Evolutionary conservation across 2,797 vertebrate genomes (phyloP).

Genomic region (Loriculus beryllinus): DNA sequence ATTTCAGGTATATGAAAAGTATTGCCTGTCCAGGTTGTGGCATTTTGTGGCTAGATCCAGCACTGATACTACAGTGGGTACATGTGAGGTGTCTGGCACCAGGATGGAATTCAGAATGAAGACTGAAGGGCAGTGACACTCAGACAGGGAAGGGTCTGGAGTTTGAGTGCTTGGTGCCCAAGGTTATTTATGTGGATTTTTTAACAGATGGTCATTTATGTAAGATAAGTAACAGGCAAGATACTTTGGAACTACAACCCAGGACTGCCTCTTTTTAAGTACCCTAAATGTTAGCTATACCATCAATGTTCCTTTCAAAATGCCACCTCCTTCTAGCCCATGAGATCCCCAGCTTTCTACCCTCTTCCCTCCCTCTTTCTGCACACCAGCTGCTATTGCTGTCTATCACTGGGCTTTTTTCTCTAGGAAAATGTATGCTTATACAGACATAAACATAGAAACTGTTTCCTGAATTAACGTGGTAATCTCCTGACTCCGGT

Average conservation of each 20-base stretch:
- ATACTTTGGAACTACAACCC: background rate
- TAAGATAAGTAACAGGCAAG: background rate
- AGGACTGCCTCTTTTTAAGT: background rate
- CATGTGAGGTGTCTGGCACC: background rate
- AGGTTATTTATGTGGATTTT: background rate
- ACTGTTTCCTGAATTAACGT: background rate
- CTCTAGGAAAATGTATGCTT: background rate
- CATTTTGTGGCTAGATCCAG: background rate
- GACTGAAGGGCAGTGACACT: background rate
- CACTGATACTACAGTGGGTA: background rate
- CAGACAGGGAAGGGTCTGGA: background rate
- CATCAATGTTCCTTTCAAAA: background rate
- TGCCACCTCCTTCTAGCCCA: background rate
- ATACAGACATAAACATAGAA: background rate
- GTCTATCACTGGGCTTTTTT: background rate
- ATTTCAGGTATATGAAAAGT: background rate
- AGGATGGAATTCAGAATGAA: background rate
- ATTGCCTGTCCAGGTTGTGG: background rate
- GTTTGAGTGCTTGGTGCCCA: background rate
- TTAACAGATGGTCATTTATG: constrained; percentile 18
- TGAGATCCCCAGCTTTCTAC: background rate
- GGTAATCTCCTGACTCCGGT: background rate
- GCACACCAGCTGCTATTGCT: background rate
- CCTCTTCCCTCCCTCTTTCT: background rate
- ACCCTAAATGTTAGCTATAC: background rate